A percentile compares a stretch with the other conserved stretches of the same genome.
Conservation (phyloP, 2,113 vertebrate species). For the Delphinus delphis region DNA sequence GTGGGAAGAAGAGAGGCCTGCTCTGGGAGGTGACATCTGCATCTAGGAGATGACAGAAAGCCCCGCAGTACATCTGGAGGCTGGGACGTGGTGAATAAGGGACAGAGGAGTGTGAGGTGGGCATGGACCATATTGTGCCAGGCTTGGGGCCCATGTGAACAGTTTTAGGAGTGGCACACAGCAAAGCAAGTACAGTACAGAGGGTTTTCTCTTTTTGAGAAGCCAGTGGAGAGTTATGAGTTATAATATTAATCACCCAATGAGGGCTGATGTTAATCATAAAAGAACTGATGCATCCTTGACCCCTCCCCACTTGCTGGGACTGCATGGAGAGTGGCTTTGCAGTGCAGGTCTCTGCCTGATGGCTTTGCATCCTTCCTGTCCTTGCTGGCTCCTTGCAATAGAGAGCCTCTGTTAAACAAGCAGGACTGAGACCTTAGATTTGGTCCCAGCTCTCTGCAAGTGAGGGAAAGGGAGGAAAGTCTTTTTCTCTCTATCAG, state of each 20-base stretch:
- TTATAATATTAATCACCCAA: neutral
- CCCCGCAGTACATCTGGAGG: neutral
- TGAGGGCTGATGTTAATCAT: neutral
- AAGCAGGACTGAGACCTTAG: neutral
- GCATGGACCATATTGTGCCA: accelerated
- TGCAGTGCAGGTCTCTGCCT: neutral
- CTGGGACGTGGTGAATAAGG: neutral
- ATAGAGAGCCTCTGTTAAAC: neutral
- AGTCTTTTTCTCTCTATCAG: neutral
- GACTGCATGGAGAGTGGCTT: neutral
- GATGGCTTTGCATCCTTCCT: neutral
- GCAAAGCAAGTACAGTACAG: neutral
- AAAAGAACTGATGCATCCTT: neutral
- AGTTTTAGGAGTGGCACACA: neutral
- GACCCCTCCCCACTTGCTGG: no score
- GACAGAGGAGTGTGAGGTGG: neutral
- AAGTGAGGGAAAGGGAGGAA: neutral
- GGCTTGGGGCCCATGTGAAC: neutral
- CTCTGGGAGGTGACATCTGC: neutral
- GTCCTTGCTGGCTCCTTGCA: neutral
- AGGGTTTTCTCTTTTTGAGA: neutral
- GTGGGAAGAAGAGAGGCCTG: neutral
- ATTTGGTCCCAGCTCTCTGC: neutral
- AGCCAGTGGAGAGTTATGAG: neutral
- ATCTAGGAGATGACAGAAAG: neutral